Evolutionary conservation across 2,113 vertebrate species (phyloP).

Genomic region (Xiphophorus hellerii): DNA sequence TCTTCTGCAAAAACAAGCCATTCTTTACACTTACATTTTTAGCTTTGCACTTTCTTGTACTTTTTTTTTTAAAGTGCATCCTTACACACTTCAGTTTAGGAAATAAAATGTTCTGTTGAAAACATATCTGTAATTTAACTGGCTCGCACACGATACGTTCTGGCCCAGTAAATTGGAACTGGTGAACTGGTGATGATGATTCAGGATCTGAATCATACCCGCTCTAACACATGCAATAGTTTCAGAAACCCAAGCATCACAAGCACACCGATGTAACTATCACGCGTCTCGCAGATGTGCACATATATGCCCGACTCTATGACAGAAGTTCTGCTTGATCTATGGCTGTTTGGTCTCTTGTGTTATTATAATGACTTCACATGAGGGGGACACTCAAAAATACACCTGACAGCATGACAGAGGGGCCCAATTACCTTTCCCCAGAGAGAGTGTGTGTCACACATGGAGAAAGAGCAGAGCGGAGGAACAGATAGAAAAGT

Average conservation of each 20-base stretch:
- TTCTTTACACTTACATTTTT: too few species aligned
- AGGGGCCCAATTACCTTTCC: slow-evolving; percentile 70
- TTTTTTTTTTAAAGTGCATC: background rate
- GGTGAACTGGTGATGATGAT: background rate
- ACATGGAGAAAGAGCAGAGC: slow-evolving; percentile 6
- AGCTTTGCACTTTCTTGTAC: background rate
- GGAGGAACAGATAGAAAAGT: slow-evolving; percentile 23
- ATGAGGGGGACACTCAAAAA: slow-evolving; percentile 59
- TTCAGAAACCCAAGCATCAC: slow-evolving; percentile 14
- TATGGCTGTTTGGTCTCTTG: slow-evolving; percentile 57
- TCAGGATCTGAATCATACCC: slow-evolving; percentile 16
- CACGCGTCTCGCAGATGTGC: background rate
- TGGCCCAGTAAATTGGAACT: too few species aligned
- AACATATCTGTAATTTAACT: too few species aligned
- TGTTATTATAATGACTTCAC: slow-evolving; percentile 72
- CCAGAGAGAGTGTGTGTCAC: slow-evolving; percentile 34
- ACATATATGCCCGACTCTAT: slow-evolving; percentile 38
- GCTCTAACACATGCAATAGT: background rate
- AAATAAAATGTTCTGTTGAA: too few species aligned
- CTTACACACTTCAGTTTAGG: background rate
- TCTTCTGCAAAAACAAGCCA: too few species aligned
- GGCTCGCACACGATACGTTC: background rate
- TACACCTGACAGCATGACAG: slow-evolving; percentile 71
- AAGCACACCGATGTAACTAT: slow-evolving; percentile 6
- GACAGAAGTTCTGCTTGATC: slow-evolving; percentile 54